A percentile compares a stretch with the other conserved stretches of the same genome.
These are phyloP conservation scores for Rissa tridactyla DNA, from an alignment of 2,113 vertebrate species.

Conservation along the genomic window DNA sequence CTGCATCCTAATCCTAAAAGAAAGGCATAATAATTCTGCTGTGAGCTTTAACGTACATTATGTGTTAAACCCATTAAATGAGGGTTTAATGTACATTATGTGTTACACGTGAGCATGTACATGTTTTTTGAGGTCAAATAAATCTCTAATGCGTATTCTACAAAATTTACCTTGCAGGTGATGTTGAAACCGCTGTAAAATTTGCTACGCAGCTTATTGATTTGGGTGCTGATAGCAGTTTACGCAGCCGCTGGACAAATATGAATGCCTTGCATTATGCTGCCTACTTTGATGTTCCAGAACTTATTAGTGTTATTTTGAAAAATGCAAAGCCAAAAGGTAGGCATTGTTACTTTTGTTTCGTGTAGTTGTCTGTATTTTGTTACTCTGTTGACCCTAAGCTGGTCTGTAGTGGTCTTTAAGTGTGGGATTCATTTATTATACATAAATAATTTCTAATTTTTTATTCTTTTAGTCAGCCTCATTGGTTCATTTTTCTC, in stretches of 20 bases:
- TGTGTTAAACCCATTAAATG: too few species aligned
- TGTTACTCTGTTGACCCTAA: not conserved
- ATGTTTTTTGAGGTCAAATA: not conserved
- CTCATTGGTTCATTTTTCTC: not conserved
- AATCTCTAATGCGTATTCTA: not conserved
- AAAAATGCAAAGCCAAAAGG: slow-evolving; percentile 90
- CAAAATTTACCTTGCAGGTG: slow-evolving; percentile 76
- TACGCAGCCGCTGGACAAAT: slow-evolving; percentile 96
- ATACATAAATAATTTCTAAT: not conserved
- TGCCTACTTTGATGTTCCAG: slow-evolving; percentile 96
- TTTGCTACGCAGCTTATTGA: slow-evolving; percentile 88
- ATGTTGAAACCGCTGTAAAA: slow-evolving; percentile 86
- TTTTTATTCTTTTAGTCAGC: not conserved
- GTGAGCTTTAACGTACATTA: not conserved
- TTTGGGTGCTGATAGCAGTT: slow-evolving; percentile 87
- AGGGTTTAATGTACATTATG: not conserved
- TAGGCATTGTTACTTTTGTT: slow-evolving; percentile 52
- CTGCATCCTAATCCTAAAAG: not conserved
- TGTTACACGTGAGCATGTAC: not conserved
- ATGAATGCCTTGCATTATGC: slow-evolving; percentile 98
- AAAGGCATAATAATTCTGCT: not conserved
- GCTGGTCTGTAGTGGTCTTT: not conserved
- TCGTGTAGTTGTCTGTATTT: not conserved
- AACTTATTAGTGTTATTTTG: slow-evolving; percentile 87
- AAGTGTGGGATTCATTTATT: not conserved